Evolutionary conservation across 37 sponge, comb jelly and placozoan species (phyloP).

Genomic region (Ianthella basta): DNA sequence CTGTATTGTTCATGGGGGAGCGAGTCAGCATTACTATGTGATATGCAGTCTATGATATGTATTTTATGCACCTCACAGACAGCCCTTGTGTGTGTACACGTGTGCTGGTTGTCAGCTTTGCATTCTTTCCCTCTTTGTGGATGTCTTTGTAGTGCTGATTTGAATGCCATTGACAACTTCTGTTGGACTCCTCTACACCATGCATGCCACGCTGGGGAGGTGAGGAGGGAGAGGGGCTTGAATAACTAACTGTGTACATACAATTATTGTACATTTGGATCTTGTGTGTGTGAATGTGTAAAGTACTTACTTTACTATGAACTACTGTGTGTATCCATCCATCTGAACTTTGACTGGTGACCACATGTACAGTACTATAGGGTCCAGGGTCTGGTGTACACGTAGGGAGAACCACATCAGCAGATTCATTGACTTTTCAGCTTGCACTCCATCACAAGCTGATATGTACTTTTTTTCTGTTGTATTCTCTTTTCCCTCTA

Average conservation of each 20-base stretch:
- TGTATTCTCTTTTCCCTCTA: background rate
- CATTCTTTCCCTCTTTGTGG: background rate
- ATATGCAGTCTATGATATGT: no score
- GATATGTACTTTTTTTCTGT: background rate
- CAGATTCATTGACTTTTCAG: no score
- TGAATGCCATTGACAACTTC: constrained; percentile 94
- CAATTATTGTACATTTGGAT: background rate
- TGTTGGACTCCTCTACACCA: constrained; percentile 94
- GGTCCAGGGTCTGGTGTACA: no score
- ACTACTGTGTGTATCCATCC: no score
- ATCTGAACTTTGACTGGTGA: no score
- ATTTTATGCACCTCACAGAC: background rate
- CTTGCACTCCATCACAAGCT: no score
- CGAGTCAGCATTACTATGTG: no score
- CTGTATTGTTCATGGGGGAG: no score
- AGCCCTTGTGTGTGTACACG: background rate
- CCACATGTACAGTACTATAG: no score
- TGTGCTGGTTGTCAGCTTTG: background rate
- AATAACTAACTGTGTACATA: background rate
- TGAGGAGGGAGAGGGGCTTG: constrained; percentile 1
- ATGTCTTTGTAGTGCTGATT: constrained; percentile 69
- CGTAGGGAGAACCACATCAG: no score
- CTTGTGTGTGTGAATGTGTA: no score
- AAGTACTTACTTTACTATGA: no score
- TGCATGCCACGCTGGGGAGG: constrained; percentile 90